Conservation (phyloP, 2,113 vertebrate species). For the Strigops habroptila region DNA sequence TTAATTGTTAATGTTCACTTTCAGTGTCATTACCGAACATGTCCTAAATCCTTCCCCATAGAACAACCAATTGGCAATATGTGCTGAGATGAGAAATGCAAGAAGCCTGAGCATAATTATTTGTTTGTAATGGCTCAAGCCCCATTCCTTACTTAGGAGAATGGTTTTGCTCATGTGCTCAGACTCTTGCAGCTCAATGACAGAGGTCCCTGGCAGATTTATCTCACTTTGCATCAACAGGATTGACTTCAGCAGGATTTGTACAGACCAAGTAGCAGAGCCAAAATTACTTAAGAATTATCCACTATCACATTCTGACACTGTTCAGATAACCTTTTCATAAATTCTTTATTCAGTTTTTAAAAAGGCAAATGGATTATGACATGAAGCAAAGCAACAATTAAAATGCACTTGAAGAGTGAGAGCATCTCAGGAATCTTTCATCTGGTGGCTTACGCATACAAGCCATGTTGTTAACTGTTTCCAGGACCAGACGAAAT, state of each 20-base stretch:
- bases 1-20: conserved; percentile 60
- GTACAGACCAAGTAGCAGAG: not conserved
- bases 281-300: not conserved
- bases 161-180: not conserved
- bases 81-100: not conserved
- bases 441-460: not conserved
- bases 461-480: not conserved
- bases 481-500: not conserved
- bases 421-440: not conserved
- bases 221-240: not conserved
- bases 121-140: not conserved
- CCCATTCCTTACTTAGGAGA: not conserved
- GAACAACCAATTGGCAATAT: not conserved
- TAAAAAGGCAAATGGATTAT: not conserved
- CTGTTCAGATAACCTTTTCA: not conserved
- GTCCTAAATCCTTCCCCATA: not conserved
- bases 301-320: not conserved
- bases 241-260: not conserved
- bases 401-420: not conserved
- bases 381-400: not conserved
- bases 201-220: not conserved
- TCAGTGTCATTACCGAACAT: not conserved
- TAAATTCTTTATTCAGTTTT: not conserved
- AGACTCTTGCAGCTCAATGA: not conserved
- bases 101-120: not conserved